Evolutionary conservation across 92 coral and sea anemone species (phyloP).

Genomic region (Plumapathes pennacea): DNA sequence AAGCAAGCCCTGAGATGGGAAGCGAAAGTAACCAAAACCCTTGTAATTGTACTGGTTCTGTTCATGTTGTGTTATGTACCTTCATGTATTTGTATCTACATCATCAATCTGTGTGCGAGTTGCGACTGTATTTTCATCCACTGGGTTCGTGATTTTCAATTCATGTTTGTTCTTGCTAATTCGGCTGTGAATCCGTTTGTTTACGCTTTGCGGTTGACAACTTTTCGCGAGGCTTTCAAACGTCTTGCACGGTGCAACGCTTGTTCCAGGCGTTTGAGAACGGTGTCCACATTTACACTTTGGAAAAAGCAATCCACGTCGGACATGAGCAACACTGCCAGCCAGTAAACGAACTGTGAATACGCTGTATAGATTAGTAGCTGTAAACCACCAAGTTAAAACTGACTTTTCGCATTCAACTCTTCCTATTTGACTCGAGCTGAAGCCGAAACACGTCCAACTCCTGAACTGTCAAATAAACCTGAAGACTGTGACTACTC

Average conservation of each 20-base stretch:
- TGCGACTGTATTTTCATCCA: slow-evolving; percentile 37
- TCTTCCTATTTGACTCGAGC: too few species aligned
- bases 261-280: slow-evolving; percentile 1
- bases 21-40: slow-evolving; percentile 22
- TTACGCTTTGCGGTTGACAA: slow-evolving; percentile 30
- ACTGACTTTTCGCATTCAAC: too few species aligned
- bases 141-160: slow-evolving; percentile 29
- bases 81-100: slow-evolving; percentile 39
- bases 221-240: slow-evolving; percentile 28
- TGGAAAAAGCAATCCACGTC: not conserved
- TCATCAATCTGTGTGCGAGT: slow-evolving; percentile 21
- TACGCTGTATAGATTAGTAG: not conserved
- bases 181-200: slow-evolving; percentile 39
- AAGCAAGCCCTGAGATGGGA: slow-evolving; percentile 30
- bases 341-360: not conserved
- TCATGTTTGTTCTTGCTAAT: slow-evolving; percentile 29
- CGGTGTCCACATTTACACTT: too few species aligned
- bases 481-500: too few species aligned
- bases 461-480: too few species aligned
- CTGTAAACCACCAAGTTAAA: too few species aligned
- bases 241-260: slow-evolving; percentile 1
- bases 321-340: not conserved
- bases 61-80: slow-evolving; percentile 43
- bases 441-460: too few species aligned
- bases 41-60: slow-evolving; percentile 24